These are phyloP conservation scores for Ophioninae sp. DNA, from an alignment of 2,888 invertebrate genomes.

Conservation along the genomic window DNA sequence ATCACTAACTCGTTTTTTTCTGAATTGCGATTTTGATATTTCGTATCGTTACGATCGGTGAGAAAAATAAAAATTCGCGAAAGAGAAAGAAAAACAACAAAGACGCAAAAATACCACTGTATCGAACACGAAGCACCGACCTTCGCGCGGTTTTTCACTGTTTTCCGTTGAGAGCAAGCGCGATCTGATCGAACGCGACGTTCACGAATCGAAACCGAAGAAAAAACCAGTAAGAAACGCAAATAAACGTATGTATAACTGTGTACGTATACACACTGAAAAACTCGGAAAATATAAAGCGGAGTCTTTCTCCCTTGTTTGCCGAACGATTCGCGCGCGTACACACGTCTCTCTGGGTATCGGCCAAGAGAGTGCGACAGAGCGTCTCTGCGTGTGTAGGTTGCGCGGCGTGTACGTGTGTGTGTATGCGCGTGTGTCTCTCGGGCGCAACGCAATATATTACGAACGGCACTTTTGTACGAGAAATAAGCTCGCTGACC, in stretches of 20 bases:
- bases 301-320: slow-evolving; percentile 13
- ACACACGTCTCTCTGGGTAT: slow-evolving; percentile 32
- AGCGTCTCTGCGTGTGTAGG: slow-evolving; percentile 8
- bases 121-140: slow-evolving; percentile 49
- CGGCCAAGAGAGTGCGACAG: slow-evolving; percentile 39
- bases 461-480: slow-evolving; percentile 56
- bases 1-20: slow-evolving; percentile 38
- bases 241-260: neutral
- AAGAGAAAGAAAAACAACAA: neutral
- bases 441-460: slow-evolving; percentile 49
- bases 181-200: neutral
- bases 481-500: slow-evolving; percentile 43
- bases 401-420: neutral
- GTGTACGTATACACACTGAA: neutral
- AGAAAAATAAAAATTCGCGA: neutral
- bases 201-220: neutral
- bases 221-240: neutral
- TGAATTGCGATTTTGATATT: slow-evolving; percentile 21
- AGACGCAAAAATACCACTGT: slow-evolving; percentile 42
- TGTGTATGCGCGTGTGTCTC: slow-evolving; percentile 6
- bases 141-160: slow-evolving; percentile 40
- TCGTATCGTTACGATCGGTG: slow-evolving; percentile 17
- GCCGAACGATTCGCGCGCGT: slow-evolving; percentile 45
- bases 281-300: neutral
- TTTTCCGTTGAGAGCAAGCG: slow-evolving; percentile 14